Conservation (phyloP, 2,113 vertebrate genomes). For the Erythrolamprus reginae region DNA sequence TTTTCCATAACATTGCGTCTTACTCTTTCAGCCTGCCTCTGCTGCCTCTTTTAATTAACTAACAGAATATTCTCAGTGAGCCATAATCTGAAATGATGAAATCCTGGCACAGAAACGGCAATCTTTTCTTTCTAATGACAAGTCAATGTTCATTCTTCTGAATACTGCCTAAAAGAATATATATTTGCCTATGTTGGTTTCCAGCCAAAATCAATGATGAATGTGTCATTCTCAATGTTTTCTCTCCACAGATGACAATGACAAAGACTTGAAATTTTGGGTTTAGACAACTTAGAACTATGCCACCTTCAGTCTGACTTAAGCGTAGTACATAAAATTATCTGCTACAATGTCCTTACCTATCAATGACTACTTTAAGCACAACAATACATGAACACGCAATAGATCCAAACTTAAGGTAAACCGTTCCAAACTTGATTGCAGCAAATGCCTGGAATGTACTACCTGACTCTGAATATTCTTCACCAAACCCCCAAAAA, state of each 20-base stretch:
- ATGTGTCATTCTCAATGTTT: not conserved
- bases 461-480: no score
- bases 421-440: no score
- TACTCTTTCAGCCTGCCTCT: not conserved
- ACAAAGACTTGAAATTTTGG: no score
- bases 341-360: no score
- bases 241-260: not conserved
- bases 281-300: no score
- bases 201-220: not conserved
- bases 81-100: not conserved
- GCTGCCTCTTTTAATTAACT: not conserved
- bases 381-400: no score
- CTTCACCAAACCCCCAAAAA: no score
- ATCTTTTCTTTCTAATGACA: not conserved
- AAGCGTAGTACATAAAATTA: no score
- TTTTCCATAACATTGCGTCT: not conserved
- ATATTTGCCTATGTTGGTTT: not conserved
- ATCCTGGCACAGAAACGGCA: not conserved
- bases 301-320: no score
- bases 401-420: no score
- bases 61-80: not conserved
- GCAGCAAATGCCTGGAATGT: no score
- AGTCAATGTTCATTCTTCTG: not conserved
- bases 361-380: no score
- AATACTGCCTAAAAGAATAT: not conserved